These are phyloP conservation scores for Plutella xylostella DNA, from an alignment of 2,888 invertebrate species.

Conservation along the genomic window DNA sequence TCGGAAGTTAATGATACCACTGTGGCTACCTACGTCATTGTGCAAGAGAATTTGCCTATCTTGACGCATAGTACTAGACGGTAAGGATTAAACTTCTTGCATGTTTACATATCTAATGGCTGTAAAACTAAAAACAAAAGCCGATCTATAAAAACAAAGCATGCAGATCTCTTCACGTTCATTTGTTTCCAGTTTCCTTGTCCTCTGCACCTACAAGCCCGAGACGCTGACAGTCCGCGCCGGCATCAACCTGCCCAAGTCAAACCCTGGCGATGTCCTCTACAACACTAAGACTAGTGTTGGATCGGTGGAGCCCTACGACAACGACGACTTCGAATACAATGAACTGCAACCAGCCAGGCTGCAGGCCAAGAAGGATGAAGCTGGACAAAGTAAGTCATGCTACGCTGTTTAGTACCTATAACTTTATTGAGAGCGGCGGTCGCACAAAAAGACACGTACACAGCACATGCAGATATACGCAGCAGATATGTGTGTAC, in stretches of 20 bases:
- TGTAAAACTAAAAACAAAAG: background rate
- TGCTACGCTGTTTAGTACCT: too few relatives aligned
- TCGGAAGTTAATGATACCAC: conserved; percentile 82
- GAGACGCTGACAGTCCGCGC: conserved; percentile 86
- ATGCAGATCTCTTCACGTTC: background rate
- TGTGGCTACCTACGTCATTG: conserved; percentile 84
- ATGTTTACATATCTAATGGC: background rate
- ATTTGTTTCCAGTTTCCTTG: conserved; percentile 72
- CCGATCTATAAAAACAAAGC: background rate
- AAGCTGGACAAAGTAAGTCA: conserved; percentile 46
- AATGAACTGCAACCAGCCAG: conserved; percentile 61
- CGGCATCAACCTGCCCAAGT: conserved; percentile 77
- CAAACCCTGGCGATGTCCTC: conserved; percentile 60
- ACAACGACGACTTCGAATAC: conserved; percentile 47
- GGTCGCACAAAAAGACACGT: too few relatives aligned
- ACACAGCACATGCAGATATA: too few relatives aligned
- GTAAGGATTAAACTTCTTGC: conserved; percentile 39
- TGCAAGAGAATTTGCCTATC: conserved; percentile 86
- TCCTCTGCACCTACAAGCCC: conserved; percentile 84
- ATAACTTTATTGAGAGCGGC: too few relatives aligned
- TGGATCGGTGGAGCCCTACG: conserved; percentile 57
- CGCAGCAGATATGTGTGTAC: too few relatives aligned
- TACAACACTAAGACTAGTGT: conserved; percentile 47
- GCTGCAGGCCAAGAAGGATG: conserved; percentile 51
- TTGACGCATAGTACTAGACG: conserved; percentile 83